These are phyloP conservation scores for Glaucidium brasilianum DNA, from an alignment of 2,113 vertebrate species.

Conservation along the genomic window DNA sequence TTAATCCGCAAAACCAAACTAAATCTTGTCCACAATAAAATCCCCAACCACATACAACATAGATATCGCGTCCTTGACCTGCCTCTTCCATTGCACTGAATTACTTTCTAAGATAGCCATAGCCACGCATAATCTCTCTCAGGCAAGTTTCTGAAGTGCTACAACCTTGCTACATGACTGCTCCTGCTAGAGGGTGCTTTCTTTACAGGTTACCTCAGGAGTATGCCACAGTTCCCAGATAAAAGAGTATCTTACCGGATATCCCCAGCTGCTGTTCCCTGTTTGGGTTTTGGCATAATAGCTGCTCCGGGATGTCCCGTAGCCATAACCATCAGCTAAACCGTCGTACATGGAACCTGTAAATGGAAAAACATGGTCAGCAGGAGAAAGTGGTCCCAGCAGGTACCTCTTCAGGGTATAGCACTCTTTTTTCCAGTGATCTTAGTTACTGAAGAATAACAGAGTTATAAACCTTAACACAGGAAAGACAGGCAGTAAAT, in stretches of 20 bases:
- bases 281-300: constrained; percentile 76
- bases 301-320: constrained; percentile 69
- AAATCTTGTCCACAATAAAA: not conserved
- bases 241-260: constrained; percentile 71
- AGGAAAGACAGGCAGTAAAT: not conserved
- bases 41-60: too few species aligned
- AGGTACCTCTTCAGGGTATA: not conserved
- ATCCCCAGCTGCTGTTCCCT: constrained; percentile 72
- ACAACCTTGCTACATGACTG: not conserved
- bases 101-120: not conserved
- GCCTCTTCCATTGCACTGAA: not conserved
- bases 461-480: not conserved
- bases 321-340: constrained; percentile 73
- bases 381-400: not conserved
- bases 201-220: not conserved
- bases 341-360: constrained; percentile 78
- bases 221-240: not conserved
- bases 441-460: not conserved
- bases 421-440: not conserved
- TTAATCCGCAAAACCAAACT: not conserved
- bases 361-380: constrained; percentile 26
- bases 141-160: not conserved
- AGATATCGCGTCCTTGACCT: accelerated
- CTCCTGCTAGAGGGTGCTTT: not conserved
- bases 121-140: not conserved